Evolutionary conservation across 2,888 invertebrate species (phyloP), one percentile per base, ranked within the genome.

Genomic region (Pollenia amentaria): DNA sequence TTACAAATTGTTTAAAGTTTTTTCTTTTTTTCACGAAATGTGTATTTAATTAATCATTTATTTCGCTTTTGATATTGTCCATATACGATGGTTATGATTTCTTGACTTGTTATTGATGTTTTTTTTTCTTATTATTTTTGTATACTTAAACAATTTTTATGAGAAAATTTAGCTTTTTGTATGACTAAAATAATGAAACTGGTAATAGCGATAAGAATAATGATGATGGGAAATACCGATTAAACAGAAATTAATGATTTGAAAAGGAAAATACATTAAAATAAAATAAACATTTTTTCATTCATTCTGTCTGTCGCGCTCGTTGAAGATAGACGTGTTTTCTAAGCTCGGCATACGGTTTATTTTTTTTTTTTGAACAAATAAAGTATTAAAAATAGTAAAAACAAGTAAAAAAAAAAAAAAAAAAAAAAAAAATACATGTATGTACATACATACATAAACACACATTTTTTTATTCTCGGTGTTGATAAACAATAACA

Each of bases 21-120:
- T 40, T 42, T 53, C 10, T 18, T 1, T 42, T 8, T 18, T 57
- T 12, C 6, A 18, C 4, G 11, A 29, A 12, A 48, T 46, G 44
- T 57, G 46, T 48, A 48, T 51, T 69, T 40, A 53, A 82, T 76
- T 82, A 62, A 76, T 69, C 69, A 69, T 69, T 76, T 67, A 46
- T 42, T 51, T 44, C 76, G 10, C 38, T 69, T 16, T 76, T 38
- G 48, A 29, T 42, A 0, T 69, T 82, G 29, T 65, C 40, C 18
- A 18, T 67, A 42, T 48, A 4, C 1, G 12, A 44, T 64, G 51
- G 48, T 76, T 69, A 82, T 76, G 82, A 76, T 62, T 75, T 60
- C 40, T 53, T 70, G 53, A 65, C 64, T 65, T 51, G 53, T 70
- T 53, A 29, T 51, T 65, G 42, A 44, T 64, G 40, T 62, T 64